phyloP scores from a whole-genome alignment of 2,113 vertebrate genomes.

The Hydrolagus affinis region DNA sequence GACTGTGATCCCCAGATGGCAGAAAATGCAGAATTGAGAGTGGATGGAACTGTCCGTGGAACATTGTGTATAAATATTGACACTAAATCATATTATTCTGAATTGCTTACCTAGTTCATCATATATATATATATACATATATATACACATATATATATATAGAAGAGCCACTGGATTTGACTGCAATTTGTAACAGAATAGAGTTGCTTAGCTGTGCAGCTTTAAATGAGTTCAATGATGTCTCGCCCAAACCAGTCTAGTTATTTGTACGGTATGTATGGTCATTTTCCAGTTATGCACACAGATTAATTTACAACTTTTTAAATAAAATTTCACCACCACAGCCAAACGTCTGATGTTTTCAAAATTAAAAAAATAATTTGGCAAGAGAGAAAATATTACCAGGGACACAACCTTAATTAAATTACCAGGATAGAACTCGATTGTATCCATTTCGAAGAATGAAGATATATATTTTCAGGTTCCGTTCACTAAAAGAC shows the following conservation, averaged over 20 bases:
- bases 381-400: slow-evolving; percentile 10
- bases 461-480: slow-evolving; percentile 4
- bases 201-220: neutral
- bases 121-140: neutral
- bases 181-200: neutral
- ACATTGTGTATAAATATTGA: neutral
- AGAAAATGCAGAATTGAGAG: neutral
- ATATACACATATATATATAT: neutral
- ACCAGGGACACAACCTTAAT: slow-evolving; percentile 18
- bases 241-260: slow-evolving; percentile 2
- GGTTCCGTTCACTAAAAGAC: slow-evolving; percentile 10
- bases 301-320: slow-evolving; percentile 13
- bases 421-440: neutral
- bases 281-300: slow-evolving; percentile 1
- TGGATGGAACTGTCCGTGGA: no score
- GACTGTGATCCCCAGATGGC: neutral
- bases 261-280: slow-evolving; percentile 21
- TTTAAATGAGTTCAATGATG: neutral
- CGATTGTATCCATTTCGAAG: neutral
- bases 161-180: no score
- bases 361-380: slow-evolving; percentile 17
- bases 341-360: slow-evolving; percentile 5
- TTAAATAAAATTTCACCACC: neutral
- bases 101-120: neutral
- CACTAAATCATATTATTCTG: neutral